These are phyloP conservation scores for Oreamnos americanus DNA, from an alignment of 2,113 vertebrate species.

Conservation along the genomic window DNA sequence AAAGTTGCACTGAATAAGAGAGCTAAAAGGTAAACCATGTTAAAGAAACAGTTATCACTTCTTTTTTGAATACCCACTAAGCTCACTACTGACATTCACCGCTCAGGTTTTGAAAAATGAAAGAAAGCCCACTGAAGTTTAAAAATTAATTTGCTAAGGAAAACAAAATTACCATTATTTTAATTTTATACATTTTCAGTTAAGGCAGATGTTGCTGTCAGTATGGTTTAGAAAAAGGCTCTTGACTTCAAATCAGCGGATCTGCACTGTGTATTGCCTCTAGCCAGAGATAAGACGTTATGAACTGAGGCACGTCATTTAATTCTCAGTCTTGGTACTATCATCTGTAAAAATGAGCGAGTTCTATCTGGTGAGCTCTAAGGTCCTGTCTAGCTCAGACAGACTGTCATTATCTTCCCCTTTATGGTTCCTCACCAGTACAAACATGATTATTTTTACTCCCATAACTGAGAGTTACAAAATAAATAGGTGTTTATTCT, in stretches of 20 bases:
- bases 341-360: background rate
- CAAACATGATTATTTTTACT: background rate
- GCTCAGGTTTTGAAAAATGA: background rate
- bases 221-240: background rate
- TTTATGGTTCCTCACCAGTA: background rate
- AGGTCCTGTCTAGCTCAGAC: background rate
- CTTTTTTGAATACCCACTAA: background rate
- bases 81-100: background rate
- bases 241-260: background rate
- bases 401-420: background rate
- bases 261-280: background rate
- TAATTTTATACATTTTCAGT: background rate
- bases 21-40: conserved; percentile 82
- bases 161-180: background rate
- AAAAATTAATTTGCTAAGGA: background rate
- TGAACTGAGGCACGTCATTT: background rate
- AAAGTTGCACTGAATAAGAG: conserved; percentile 98
- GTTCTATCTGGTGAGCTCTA: background rate
- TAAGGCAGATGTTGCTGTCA: background rate
- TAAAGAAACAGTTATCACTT: conserved; percentile 34
- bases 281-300: background rate
- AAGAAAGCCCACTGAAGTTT: background rate
- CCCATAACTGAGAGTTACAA: background rate
- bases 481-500: background rate
- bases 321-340: background rate